These are phyloP conservation scores for Monopis laevigella DNA, from an alignment of 2,888 invertebrate genomes.

Conservation along the genomic window DNA sequence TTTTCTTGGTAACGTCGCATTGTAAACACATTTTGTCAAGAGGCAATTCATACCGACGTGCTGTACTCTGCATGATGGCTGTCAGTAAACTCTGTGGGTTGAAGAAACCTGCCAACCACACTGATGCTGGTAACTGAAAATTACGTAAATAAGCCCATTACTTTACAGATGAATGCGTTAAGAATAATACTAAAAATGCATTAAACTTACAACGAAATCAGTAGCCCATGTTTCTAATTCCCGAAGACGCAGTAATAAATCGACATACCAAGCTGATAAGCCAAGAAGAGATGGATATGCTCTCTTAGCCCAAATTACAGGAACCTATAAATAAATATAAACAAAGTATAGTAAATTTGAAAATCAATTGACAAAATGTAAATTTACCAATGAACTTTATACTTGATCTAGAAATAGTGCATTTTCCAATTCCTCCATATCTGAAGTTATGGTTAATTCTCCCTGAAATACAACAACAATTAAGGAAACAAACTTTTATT, in stretches of 20 bases:
- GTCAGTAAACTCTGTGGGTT: constrained; percentile 96
- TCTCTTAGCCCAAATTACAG: constrained; percentile 84
- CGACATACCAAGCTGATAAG: constrained; percentile 92
- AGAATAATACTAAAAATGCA: too few species aligned
- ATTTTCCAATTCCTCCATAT: constrained; percentile 96
- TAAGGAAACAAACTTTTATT: too few species aligned
- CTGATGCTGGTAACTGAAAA: constrained; percentile 83
- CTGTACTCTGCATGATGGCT: constrained; percentile 98
- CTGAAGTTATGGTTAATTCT: constrained; percentile 94
- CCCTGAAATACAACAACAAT: constrained; percentile 64
- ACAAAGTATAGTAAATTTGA: not conserved
- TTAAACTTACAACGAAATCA: constrained; percentile 85
- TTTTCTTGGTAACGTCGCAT: constrained; percentile 97
- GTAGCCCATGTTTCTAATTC: constrained; percentile 95
- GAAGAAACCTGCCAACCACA: constrained; percentile 98
- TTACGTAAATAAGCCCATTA: too few species aligned
- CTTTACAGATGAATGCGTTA: too few species aligned
- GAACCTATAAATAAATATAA: constrained; percentile 64
- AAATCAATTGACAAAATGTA: not conserved
- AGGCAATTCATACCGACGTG: constrained; percentile 88
- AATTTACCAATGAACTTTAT: constrained; percentile 7
- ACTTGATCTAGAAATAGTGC: constrained; percentile 89
- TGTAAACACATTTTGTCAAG: constrained; percentile 97
- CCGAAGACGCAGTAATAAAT: constrained; percentile 84
- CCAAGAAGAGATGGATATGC: constrained; percentile 94